Base-by-base conservation (phyloP, 2,888 invertebrate species). In the Thalpophila matura region DNA sequence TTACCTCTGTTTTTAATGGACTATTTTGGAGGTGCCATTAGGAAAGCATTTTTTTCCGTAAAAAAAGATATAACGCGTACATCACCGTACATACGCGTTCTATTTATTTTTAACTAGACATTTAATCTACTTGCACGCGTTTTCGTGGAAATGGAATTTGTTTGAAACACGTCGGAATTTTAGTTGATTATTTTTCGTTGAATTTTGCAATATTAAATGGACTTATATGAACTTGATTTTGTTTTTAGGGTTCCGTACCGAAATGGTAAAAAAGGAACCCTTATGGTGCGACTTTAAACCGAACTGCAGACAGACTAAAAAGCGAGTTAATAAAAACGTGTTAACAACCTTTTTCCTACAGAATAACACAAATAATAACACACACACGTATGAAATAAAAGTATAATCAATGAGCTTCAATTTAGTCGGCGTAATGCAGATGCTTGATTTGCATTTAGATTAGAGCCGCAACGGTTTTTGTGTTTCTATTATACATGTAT, bases 381-480 rank as follows among this genome's bases (percentile, higher is more conserved):
- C n/a, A n/a, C n/a, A 56, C n/a, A 31, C 20, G 24, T 43, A 31
- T 64, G 43, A 69, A 67, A 80, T 72, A 61, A 61, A 70, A 62
- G 47, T 69, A 51, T 54, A 60, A 75, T 77, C 74, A 80, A 83
- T 84, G 81, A 80, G 77, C 79, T 80, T 62, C 77, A 80, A 84
- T 87, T 81, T 81, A 62, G 73, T 56, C 64, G 35, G 72, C 68
- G 72, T 86, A 86, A 83, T 83, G 74, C 72, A 73, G 63, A 75
- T 73, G 58, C 68, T 75, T 77, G 77, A 89, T 89, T 89, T 88
- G 86, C 89, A 89, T 89, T 83, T 89, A 89, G 85, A 89, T 89
- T 86, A 89, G 83, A 57, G 69, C 64, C 64, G 65, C 63, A 57
- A 70, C 57, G 54, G 59, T 73, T 61, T 58, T 65, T 72, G 54